These are phyloP conservation scores for Morpho deidamia DNA, from an alignment of 2,888 invertebrate species.

Conservation along the genomic window DNA sequence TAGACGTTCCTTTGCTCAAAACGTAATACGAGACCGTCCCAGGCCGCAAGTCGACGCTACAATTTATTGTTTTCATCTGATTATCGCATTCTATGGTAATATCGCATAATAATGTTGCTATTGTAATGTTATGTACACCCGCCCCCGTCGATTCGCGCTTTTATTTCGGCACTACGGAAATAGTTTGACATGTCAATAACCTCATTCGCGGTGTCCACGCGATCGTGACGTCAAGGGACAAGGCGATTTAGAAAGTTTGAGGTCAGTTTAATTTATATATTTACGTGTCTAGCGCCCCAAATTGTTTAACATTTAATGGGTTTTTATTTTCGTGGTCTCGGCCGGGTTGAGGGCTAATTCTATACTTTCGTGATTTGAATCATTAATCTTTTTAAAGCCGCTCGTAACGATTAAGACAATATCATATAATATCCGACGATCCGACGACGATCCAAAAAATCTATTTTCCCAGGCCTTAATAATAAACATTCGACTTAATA, in stretches of 20 bases:
- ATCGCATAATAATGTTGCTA: constrained; percentile 27
- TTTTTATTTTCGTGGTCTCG: constrained; percentile 42
- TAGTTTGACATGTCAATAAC: constrained; percentile 76
- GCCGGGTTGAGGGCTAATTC: constrained; percentile 5
- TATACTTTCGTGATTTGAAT: neutral
- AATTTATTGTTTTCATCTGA: constrained; percentile 75
- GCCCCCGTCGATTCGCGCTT: constrained; percentile 56
- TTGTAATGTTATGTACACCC: constrained; percentile 30
- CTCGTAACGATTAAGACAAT: no score
- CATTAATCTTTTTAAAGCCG: no score
- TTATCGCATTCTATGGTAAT: constrained; percentile 54
- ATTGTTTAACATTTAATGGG: constrained; percentile 42
- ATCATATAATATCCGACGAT: no score
- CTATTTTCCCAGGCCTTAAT: no score
- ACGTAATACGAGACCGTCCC: constrained; percentile 74
- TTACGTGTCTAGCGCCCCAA: constrained; percentile 51
- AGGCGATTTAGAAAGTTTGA: constrained; percentile 58
- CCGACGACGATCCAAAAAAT: no score
- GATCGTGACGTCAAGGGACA: constrained; percentile 63
- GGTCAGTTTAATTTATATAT: constrained; percentile 69
- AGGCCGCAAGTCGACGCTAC: constrained; percentile 73
- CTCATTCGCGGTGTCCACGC: constrained; percentile 68
- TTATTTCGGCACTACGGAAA: constrained; percentile 74
- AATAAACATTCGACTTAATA: no score
- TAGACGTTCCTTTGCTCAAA: constrained; percentile 78